A percentile compares a stretch with the other conserved stretches of the same genome.
phyloP scores from a whole-genome alignment of 2,797 vertebrate genomes.

The Girardinus metallicus region DNA sequence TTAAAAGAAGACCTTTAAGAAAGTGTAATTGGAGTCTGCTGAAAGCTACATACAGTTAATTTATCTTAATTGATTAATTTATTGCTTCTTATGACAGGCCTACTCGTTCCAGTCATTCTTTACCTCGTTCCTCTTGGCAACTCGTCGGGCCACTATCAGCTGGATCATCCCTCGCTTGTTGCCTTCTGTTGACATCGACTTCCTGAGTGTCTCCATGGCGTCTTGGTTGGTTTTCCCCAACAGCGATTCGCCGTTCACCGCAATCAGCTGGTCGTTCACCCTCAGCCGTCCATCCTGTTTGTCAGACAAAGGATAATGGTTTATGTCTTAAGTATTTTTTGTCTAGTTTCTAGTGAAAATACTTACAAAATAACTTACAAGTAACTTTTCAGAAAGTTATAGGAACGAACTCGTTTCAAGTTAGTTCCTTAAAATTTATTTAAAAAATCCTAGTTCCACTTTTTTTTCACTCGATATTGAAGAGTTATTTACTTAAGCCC shows the following conservation, averaged over 20 bases:
- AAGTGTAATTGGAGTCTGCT: not conserved
- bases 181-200: conserved; percentile 96
- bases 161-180: conserved; percentile 96
- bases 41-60: not conserved
- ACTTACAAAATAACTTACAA: too few relatives aligned
- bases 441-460: too few relatives aligned
- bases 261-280: conserved; percentile 96
- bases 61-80: too few relatives aligned
- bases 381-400: too few relatives aligned
- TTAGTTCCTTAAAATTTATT: too few relatives aligned
- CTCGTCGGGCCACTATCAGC: conserved; percentile 91
- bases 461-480: too few relatives aligned
- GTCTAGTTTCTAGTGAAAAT: too few relatives aligned
- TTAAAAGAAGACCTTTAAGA: not conserved
- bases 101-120: not conserved
- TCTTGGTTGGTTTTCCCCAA: conserved; percentile 97
- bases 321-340: not conserved
- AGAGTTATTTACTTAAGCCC: too few relatives aligned
- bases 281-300: conserved; percentile 92
- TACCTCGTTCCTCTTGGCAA: conserved; percentile 89
- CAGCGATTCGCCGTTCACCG: conserved; percentile 94
- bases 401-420: too few relatives aligned
- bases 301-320: not conserved
- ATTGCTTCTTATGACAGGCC: too few relatives aligned
- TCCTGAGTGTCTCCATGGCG: conserved; percentile 95